These are phyloP conservation scores for Psittacula cyanocephala DNA, from an alignment of 2,113 vertebrate species.

Conservation along the genomic window DNA sequence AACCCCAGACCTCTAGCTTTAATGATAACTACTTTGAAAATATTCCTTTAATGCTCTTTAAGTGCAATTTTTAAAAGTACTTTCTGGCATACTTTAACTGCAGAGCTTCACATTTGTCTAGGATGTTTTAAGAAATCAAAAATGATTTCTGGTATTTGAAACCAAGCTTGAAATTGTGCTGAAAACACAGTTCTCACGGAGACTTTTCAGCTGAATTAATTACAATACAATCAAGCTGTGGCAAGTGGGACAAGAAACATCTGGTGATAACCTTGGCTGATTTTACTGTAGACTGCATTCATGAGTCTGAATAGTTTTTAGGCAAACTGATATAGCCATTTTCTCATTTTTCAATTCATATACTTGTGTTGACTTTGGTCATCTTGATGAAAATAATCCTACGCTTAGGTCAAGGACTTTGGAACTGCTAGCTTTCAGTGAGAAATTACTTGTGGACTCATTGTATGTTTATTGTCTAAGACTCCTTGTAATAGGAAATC, in stretches of 20 bases:
- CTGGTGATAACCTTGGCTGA: conserved; percentile 53
- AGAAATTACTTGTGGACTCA: conserved; percentile 38
- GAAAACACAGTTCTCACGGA: conserved; percentile 30
- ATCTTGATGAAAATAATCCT: not conserved
- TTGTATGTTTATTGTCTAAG: conserved; percentile 34
- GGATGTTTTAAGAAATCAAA: conserved; percentile 10
- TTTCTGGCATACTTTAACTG: not conserved
- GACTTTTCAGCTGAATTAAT: conserved; percentile 56
- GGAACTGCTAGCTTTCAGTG: not conserved
- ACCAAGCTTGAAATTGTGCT: conserved; percentile 51
- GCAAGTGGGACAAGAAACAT: conserved; percentile 43
- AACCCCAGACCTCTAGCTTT: not conserved
- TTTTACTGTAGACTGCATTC: conserved; percentile 37
- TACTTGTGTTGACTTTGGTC: not conserved
- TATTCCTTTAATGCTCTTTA: not conserved
- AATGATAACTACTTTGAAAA: not conserved
- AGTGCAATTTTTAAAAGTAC: not conserved
- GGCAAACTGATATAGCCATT: not conserved
- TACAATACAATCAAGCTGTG: conserved; percentile 36
- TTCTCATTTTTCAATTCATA: not conserved
- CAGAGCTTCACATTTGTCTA: not conserved
- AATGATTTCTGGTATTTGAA: conserved; percentile 45
- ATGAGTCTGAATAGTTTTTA: conserved; percentile 22
- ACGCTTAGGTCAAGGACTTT: conserved; percentile 1
- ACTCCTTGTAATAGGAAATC: conserved; percentile 13